Conservation (phyloP, 2,113 vertebrate genomes). For the Psilopogon haemacephalus region DNA sequence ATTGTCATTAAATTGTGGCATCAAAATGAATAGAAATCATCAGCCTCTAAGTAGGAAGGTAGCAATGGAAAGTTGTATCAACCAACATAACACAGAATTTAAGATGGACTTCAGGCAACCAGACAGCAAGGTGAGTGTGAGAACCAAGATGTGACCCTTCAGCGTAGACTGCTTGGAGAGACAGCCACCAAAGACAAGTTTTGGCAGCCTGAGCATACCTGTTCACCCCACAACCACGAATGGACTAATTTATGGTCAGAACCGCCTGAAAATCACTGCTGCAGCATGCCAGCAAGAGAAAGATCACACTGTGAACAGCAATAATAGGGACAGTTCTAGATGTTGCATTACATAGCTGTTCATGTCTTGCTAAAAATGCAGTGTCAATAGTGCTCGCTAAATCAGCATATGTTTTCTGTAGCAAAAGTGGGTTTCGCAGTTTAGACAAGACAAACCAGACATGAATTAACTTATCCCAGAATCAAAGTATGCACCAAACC, state of each 20-base stretch:
- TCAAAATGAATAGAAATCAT: background rate
- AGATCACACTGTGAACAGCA: background rate
- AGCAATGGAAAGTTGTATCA: background rate
- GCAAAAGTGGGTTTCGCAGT: background rate
- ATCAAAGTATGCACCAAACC: background rate
- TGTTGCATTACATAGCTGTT: conserved; percentile 9
- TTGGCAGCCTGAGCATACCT: background rate
- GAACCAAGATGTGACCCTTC: background rate
- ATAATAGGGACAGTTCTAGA: conserved; percentile 23
- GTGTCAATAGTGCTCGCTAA: background rate
- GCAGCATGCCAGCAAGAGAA: background rate
- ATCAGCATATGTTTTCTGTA: conserved; percentile 30
- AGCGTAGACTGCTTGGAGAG: background rate
- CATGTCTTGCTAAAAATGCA: background rate
- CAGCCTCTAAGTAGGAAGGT: background rate
- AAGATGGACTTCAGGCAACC: background rate
- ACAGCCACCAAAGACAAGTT: background rate
- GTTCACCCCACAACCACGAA: background rate
- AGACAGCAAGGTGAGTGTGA: too few species aligned
- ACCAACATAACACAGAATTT: background rate
- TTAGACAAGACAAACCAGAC: background rate
- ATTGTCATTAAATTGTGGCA: background rate
- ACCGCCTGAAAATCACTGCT: background rate
- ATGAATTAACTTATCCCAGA: background rate
- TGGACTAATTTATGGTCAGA: background rate